phyloP scores from a whole-genome alignment of 2,888 invertebrate genomes.

The Psylliodes chrysocephalus region DNA sequence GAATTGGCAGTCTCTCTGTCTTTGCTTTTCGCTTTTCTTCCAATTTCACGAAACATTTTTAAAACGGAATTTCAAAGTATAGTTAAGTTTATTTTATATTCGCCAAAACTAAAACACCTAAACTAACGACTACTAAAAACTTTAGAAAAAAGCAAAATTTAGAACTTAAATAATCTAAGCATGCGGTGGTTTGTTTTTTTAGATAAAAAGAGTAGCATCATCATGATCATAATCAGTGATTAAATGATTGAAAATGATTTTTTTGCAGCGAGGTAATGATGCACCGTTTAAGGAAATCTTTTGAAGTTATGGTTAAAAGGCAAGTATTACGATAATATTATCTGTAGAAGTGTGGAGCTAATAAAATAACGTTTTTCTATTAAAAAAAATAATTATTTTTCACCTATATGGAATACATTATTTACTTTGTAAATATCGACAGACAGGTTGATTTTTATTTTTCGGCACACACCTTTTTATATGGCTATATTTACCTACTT shows the following conservation, averaged over 20 bases:
- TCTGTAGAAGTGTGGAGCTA: constrained; percentile 5
- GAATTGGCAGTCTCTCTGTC: too few relatives aligned
- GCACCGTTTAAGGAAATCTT: constrained; percentile 47
- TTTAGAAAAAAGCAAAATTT: constrained; percentile 5
- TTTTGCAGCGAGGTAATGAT: constrained; percentile 49
- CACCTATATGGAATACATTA: too few relatives aligned
- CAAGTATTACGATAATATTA: constrained; percentile 40
- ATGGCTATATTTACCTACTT: too few relatives aligned
- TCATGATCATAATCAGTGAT: constrained; percentile 16
- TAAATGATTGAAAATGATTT: constrained; percentile 42
- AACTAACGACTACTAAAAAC: constrained; percentile 5
- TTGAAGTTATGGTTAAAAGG: constrained; percentile 48
- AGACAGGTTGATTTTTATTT: too few relatives aligned
- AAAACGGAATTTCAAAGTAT: background rate
- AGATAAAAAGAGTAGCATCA: constrained; percentile 40
- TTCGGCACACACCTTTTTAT: too few relatives aligned
- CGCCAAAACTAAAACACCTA: constrained; percentile 4
- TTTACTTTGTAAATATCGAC: too few relatives aligned
- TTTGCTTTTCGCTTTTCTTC: too few relatives aligned
- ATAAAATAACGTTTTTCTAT: too few relatives aligned
- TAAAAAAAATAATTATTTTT: too few relatives aligned
- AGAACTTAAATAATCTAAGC: constrained; percentile 30
- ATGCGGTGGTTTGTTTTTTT: constrained; percentile 44
- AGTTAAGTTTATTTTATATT: background rate
- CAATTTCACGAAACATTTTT: too few relatives aligned